phyloP scores from a whole-genome alignment of 2,797 vertebrate genomes.

The Ciconia nigra region DNA sequence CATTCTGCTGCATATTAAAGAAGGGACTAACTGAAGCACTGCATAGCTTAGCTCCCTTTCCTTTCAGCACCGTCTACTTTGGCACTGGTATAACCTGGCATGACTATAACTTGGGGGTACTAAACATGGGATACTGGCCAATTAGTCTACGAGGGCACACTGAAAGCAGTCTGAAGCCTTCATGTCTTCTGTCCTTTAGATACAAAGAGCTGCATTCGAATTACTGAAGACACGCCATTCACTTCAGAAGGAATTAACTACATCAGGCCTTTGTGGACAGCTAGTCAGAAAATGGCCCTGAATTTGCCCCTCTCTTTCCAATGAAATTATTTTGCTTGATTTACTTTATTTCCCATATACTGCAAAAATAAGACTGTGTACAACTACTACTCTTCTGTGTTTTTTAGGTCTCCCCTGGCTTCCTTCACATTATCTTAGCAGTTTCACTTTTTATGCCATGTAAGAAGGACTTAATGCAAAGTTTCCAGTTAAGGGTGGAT shows the following conservation, averaged over 20 bases:
- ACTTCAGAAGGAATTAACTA: neutral
- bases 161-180: neutral
- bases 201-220: neutral
- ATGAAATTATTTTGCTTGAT: neutral
- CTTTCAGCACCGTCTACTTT: neutral
- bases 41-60: neutral
- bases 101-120: neutral
- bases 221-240: neutral
- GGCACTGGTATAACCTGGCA: neutral
- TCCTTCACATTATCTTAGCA: neutral
- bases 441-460: neutral
- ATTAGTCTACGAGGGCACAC: neutral
- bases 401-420: neutral
- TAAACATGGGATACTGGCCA: neutral
- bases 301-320: neutral
- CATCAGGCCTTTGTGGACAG: neutral
- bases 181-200: neutral
- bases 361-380: neutral
- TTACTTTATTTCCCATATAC: neutral
- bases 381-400: neutral
- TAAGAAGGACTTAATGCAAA: neutral
- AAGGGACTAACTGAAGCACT: neutral
- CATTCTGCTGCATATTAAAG: neutral
- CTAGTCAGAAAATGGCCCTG: neutral
- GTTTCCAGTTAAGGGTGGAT: neutral